Conservation (phyloP, 2,113 vertebrate species). For the Saccopteryx bilineata region DNA sequence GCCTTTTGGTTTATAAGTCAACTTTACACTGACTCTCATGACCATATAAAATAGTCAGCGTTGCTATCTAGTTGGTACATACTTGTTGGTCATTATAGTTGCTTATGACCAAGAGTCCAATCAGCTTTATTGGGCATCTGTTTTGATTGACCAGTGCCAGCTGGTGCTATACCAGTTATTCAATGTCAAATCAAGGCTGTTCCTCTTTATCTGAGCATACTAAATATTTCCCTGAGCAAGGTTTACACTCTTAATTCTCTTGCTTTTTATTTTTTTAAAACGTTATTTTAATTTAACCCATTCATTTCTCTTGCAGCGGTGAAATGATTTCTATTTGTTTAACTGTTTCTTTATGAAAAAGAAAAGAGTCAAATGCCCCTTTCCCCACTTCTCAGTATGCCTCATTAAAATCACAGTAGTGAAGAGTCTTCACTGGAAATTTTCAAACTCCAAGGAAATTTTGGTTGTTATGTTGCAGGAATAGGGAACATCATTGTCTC, state of each 20-base stretch:
- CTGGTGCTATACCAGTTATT: neutral
- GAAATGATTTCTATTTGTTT: slow-evolving; percentile 31
- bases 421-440: slow-evolving; percentile 40
- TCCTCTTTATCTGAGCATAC: neutral
- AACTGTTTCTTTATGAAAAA: slow-evolving; percentile 55
- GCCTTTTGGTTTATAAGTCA: slow-evolving; percentile 8
- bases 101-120: neutral
- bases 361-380: neutral
- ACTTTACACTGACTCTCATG: neutral
- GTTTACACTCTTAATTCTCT: slow-evolving; percentile 23
- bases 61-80: neutral
- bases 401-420: neutral
- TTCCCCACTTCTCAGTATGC: neutral
- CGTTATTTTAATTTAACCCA: neutral
- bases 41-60: neutral
- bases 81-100: neutral
- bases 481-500: neutral
- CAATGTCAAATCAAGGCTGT: neutral
- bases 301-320: neutral
- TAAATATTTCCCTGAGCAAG: neutral
- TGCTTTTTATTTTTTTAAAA: neutral
- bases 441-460: slow-evolving; percentile 56
- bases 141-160: neutral
- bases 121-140: neutral
- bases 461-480: slow-evolving; percentile 24